These are phyloP conservation scores for Papilio helenus DNA, from an alignment of 1,140 invertebrate genomes.

Conservation along the genomic window DNA sequence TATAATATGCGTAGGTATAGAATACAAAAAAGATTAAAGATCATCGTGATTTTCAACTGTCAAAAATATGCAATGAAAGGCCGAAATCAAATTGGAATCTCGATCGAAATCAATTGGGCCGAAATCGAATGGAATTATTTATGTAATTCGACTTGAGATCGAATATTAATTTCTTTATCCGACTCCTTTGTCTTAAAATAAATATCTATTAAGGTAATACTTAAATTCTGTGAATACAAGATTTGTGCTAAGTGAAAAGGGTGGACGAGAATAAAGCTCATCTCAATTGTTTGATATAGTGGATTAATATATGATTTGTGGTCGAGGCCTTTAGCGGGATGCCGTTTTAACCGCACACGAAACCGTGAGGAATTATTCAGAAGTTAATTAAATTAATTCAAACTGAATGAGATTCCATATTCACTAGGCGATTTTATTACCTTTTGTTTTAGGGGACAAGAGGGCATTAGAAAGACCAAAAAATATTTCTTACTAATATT, in stretches of 20 bases:
- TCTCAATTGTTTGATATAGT: background rate
- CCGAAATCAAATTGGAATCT: too few species aligned
- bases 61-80: too few species aligned
- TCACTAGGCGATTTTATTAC: background rate
- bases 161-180: too few species aligned
- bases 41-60: too few species aligned
- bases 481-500: too few species aligned
- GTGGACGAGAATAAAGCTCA: background rate
- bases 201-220: background rate
- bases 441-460: background rate
- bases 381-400: background rate
- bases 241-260: background rate
- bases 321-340: background rate
- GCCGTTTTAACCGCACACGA: background rate
- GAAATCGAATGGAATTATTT: too few species aligned
- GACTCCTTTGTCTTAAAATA: background rate
- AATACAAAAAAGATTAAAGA: too few species aligned
- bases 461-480: background rate
- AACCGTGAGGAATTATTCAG: background rate
- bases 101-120: too few species aligned
- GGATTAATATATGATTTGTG: conserved; percentile 14
- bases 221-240: background rate
- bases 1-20: too few species aligned
- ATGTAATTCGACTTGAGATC: too few species aligned
- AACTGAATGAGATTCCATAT: background rate